These are phyloP conservation scores for Astur gentilis DNA, from an alignment of 2,113 vertebrate species.

Conservation along the genomic window DNA sequence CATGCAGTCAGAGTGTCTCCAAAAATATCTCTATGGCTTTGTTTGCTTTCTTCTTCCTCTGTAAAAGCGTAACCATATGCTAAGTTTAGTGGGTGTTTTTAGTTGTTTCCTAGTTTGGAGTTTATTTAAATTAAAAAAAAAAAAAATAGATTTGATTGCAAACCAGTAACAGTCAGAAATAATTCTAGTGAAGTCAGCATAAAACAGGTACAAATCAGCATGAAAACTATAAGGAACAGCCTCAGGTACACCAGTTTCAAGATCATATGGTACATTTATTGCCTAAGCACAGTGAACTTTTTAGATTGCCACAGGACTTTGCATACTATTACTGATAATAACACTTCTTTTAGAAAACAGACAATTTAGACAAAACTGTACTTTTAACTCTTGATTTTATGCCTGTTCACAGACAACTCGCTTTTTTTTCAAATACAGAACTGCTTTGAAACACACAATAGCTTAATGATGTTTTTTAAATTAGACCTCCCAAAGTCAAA, in stretches of 20 bases:
- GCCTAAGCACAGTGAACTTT: not conserved
- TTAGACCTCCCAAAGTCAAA: not conserved
- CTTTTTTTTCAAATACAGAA: not conserved
- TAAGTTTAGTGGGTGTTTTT: conserved; percentile 13
- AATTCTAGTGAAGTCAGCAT: conserved; percentile 8
- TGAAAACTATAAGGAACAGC: not conserved
- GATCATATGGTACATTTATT: not conserved
- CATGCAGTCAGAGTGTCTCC: not conserved
- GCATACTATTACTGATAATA: not conserved
- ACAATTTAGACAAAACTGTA: not conserved
- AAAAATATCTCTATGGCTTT: conserved; percentile 27
- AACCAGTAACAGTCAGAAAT: not conserved
- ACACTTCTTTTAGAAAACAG: not conserved
- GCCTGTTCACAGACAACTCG: not conserved
- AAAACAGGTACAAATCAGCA: not conserved
- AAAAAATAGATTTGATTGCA: not conserved
- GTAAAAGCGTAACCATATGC: not conserved
- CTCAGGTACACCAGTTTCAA: not conserved
- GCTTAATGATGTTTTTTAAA: not conserved
- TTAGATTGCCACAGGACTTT: not conserved
- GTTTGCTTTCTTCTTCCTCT: conserved; percentile 5
- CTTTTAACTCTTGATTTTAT: not conserved
- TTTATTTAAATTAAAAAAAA: not conserved
- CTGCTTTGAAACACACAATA: not conserved
- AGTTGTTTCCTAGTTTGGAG: conserved; percentile 11